These are phyloP conservation scores for Drosophila infuscata DNA, from an alignment of 2,888 invertebrate genomes.

Conservation along the genomic window DNA sequence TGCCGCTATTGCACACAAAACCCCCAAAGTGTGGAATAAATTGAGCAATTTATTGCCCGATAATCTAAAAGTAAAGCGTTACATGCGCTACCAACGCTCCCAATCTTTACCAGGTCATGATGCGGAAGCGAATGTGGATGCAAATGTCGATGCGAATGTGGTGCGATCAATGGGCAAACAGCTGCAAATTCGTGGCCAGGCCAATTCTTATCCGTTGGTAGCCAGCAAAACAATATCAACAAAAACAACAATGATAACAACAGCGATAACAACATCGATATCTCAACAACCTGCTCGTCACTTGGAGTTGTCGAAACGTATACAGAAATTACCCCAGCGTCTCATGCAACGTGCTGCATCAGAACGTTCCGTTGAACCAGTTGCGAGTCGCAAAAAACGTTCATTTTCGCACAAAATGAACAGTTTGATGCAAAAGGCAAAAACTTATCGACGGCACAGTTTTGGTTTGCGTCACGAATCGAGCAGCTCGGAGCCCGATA, in stretches of 20 bases:
- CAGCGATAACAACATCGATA: constrained; percentile 46
- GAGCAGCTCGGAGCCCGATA: constrained; percentile 89
- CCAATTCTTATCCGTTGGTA: constrained; percentile 66
- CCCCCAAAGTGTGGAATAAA: constrained; percentile 85
- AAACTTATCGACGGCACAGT: constrained; percentile 86
- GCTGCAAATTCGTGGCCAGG: constrained; percentile 67
- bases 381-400: constrained; percentile 87
- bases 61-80: constrained; percentile 87
- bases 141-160: constrained; percentile 41
- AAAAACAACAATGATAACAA: constrained; percentile 39
- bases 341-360: constrained; percentile 68
- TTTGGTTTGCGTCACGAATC: constrained; percentile 86
- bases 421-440: constrained; percentile 93
- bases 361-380: constrained; percentile 2
- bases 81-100: constrained; percentile 87
- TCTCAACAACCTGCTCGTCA: constrained; percentile 8
- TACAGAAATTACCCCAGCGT: constrained; percentile 77
- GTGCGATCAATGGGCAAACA: constrained; percentile 79
- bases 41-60: constrained; percentile 91
- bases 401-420: constrained; percentile 93
- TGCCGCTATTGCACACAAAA: constrained; percentile 29
- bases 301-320: constrained; percentile 69
- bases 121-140: constrained; percentile 85
- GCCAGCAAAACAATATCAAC: constrained; percentile 28
- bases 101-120: constrained; percentile 91